Conservation (phyloP, 2,888 invertebrate genomes). For the Gasteruption jaculator region DNA sequence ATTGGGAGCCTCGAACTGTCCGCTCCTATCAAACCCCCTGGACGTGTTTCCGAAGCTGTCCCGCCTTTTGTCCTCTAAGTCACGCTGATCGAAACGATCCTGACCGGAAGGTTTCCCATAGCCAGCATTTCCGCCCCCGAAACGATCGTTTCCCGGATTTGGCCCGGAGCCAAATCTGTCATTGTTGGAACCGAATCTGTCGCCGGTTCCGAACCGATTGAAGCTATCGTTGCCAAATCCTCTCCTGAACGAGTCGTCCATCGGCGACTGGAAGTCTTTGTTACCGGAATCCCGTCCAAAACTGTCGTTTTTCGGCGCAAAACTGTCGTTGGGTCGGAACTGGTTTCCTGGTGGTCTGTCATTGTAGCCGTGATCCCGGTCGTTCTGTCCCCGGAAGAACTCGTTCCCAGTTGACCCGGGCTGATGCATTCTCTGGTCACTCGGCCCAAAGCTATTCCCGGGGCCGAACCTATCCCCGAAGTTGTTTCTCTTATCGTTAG, state of each 20-base stretch:
- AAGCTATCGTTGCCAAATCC: conserved; percentile 21
- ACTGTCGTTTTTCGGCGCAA: conserved; percentile 22
- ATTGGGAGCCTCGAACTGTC: conserved; percentile 29
- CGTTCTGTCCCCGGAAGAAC: no score
- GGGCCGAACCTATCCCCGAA: no score
- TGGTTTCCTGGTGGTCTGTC: conserved; percentile 22
- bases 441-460: conserved; percentile 22
- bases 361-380: no score
- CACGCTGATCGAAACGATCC: conserved; percentile 26
- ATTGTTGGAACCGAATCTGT: conserved; percentile 22
- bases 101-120: conserved; percentile 22
- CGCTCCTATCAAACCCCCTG: conserved; percentile 26
- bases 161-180: conserved; percentile 8
- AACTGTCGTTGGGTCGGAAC: conserved; percentile 25
- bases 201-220: conserved; percentile 15
- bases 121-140: conserved; percentile 16
- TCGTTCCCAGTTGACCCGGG: no score
- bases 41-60: conserved; percentile 26
- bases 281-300: conserved; percentile 20
- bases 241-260: conserved; percentile 3
- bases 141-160: conserved; percentile 4
- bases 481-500: no score
- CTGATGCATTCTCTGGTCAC: no score
- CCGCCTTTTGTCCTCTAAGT: conserved; percentile 25
- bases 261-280: neutral